phyloP scores from a whole-genome alignment of 2,113 vertebrate species.

The Heterotilapia buettikoferi region DNA sequence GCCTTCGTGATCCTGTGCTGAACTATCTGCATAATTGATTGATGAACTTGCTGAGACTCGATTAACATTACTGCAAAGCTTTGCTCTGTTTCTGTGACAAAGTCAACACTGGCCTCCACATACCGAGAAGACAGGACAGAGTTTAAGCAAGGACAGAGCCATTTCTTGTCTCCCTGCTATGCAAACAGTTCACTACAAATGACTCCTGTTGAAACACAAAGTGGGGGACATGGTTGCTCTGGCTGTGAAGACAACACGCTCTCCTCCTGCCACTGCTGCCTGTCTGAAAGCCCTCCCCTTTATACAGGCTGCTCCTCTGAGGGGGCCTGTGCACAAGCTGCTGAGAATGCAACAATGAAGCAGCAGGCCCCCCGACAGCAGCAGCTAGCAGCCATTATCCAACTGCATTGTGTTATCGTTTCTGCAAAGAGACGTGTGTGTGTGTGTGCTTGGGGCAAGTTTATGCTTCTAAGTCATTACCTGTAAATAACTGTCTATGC shows the following conservation, averaged over 20 bases:
- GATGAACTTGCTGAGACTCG: neutral
- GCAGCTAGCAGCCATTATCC: conserved; percentile 20
- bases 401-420: neutral
- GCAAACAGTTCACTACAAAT: conserved; percentile 15
- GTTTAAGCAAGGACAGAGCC: neutral
- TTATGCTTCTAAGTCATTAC: neutral
- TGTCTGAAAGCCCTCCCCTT: neutral
- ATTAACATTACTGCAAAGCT: neutral
- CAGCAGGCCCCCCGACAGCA: conserved; percentile 7
- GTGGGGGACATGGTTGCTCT: conserved; percentile 8
- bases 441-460: neutral
- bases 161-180: neutral
- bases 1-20: neutral
- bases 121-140: neutral
- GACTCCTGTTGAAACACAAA: conserved; percentile 21
- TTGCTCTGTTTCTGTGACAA: neutral
- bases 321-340: conserved; percentile 1
- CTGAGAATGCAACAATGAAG: conserved; percentile 44
- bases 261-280: neutral
- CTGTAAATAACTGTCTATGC: neutral
- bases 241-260: conserved; percentile 2
- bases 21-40: neutral
- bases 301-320: conserved; percentile 3
- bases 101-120: neutral
- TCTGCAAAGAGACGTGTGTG: neutral